A percentile compares a stretch with the other conserved stretches of the same genome.
Conservation (phyloP, 2,888 invertebrate species). For the Lithodes maja region DNA sequence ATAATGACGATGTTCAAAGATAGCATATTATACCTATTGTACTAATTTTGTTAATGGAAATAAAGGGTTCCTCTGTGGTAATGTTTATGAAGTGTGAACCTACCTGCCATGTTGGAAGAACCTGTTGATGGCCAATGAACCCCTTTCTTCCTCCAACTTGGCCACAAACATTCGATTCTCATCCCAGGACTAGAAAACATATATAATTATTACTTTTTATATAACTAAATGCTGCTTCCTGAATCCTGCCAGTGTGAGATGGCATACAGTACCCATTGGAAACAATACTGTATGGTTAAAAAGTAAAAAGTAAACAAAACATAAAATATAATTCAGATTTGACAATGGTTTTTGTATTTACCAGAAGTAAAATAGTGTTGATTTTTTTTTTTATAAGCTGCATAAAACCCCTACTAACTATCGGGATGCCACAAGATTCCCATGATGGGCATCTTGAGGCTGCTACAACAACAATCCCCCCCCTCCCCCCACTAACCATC, state of each 20-base stretch:
- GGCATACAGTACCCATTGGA: too few species aligned
- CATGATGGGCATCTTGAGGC: too few species aligned
- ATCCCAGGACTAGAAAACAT: constrained; percentile 56
- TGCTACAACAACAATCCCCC: too few species aligned
- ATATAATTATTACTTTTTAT: too few species aligned
- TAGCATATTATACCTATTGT: too few species aligned
- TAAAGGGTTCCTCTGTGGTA: too few species aligned
- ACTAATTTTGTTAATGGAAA: too few species aligned
- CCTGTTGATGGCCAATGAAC: constrained; percentile 36
- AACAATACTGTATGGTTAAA: too few species aligned
- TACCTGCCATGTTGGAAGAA: constrained; percentile 68
- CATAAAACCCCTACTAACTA: neutral
- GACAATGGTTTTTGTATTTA: neutral
- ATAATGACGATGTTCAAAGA: too few species aligned
- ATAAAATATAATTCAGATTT: neutral
- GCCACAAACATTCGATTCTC: constrained; percentile 55
- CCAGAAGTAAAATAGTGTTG: neutral
- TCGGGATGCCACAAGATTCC: too few species aligned
- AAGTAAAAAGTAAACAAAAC: neutral
- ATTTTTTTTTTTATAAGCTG: neutral
- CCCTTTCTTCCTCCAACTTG: constrained; percentile 3
- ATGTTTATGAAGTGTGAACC: neutral
- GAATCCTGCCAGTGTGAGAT: too few species aligned
- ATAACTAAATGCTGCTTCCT: too few species aligned
- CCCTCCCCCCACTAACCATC: constrained; percentile 45